Evolutionary conservation across 1,140 invertebrate species (phyloP).

Genomic region (Lordiphosa stackelbergi): DNA sequence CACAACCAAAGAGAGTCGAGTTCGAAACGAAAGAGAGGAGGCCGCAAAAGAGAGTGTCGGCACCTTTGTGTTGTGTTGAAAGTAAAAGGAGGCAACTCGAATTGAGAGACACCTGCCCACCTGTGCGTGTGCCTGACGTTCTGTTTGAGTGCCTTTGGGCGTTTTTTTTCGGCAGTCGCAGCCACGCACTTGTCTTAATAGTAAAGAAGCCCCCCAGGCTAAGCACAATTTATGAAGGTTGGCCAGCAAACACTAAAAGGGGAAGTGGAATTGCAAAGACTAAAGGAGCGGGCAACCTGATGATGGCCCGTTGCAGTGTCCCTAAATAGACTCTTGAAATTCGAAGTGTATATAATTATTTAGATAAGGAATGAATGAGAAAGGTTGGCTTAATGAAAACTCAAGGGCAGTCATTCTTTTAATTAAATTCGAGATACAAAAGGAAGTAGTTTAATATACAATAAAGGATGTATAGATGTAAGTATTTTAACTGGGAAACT

Average conservation of each 20-base stretch:
- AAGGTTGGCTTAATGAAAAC: too few species aligned
- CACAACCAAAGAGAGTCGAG: slow-evolving; percentile 23
- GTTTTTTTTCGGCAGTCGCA: slow-evolving; percentile 19
- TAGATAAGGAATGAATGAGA: neutral
- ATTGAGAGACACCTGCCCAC: slow-evolving; percentile 31
- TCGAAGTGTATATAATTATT: neutral
- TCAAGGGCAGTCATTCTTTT: too few species aligned
- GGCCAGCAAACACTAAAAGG: neutral
- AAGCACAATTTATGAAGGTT: slow-evolving; percentile 7
- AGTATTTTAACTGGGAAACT: too few species aligned
- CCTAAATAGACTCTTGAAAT: too few species aligned
- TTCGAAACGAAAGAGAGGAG: slow-evolving; percentile 48
- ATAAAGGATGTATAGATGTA: too few species aligned
- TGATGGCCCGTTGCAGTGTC: too few species aligned
- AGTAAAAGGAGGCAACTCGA: slow-evolving; percentile 60
- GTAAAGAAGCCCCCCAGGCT: slow-evolving; percentile 1
- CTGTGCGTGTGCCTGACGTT: slow-evolving; percentile 2
- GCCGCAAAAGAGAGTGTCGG: slow-evolving; percentile 9
- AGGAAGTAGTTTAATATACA: too few species aligned
- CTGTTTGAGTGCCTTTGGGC: slow-evolving; percentile 2
- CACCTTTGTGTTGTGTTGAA: slow-evolving; percentile 37
- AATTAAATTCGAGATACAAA: too few species aligned
- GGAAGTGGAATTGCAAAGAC: neutral
- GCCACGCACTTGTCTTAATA: slow-evolving; percentile 11
- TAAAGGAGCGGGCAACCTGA: too few species aligned